Evolutionary conservation across 2,113 vertebrate species (phyloP).

Genomic region (Tamias sibiricus): DNA sequence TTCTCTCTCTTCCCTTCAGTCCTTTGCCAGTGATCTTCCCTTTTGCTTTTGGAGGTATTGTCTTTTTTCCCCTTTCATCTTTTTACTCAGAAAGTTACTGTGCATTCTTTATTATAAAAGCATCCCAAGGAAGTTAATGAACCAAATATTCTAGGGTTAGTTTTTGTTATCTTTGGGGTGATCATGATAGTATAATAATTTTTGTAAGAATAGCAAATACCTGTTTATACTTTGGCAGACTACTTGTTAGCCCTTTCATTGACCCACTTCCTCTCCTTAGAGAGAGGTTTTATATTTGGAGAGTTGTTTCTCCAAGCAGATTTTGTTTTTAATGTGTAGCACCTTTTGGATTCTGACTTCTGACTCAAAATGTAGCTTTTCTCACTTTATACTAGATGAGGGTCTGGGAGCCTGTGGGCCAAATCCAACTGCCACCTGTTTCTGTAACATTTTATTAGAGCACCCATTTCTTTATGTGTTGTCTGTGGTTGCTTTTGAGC

Average conservation of each 20-base stretch:
- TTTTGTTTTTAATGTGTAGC: not conserved
- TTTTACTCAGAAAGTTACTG: constrained; percentile 45
- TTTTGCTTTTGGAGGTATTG: not conserved
- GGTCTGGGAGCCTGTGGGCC: not conserved
- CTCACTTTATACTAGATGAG: not conserved
- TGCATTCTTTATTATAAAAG: not conserved
- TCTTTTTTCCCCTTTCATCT: not conserved
- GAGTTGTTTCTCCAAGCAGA: not conserved
- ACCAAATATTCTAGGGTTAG: not conserved
- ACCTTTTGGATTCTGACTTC: not conserved
- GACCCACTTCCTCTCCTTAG: not conserved
- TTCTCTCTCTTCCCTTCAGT: not conserved
- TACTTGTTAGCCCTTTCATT: not conserved
- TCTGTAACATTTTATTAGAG: not conserved
- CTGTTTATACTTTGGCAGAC: not conserved
- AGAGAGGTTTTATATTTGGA: not conserved
- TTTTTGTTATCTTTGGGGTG: constrained; percentile 26
- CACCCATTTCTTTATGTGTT: not conserved
- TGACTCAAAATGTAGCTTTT: not conserved
- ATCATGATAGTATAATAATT: not conserved
- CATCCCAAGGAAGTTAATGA: not conserved
- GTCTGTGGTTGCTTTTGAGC: not conserved
- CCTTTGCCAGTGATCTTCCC: fast-evolving
- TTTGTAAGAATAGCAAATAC: not conserved
- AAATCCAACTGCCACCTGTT: not conserved